Conservation (phyloP, 2,797 vertebrate species). For the Trachurus trachurus region DNA sequence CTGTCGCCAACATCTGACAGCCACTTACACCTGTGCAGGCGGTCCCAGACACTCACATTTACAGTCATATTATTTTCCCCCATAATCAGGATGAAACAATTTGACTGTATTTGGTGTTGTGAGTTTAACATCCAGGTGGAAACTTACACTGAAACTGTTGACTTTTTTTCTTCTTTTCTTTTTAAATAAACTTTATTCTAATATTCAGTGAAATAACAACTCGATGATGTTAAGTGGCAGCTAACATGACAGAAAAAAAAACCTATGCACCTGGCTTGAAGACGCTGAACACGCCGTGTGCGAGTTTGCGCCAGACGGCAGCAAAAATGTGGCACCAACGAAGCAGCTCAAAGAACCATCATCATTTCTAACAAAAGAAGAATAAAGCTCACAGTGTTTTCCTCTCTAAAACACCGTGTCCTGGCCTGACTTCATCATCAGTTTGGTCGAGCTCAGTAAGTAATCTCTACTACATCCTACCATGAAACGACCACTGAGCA, state of each 20-base stretch:
- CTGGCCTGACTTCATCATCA: slow-evolving; percentile 13
- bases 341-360: background rate
- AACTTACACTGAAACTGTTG: too few species aligned
- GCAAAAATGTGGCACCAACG: background rate
- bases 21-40: slow-evolving; percentile 57
- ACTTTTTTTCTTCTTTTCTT: too few species aligned
- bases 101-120: background rate
- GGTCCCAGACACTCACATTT: slow-evolving; percentile 45
- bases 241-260: background rate
- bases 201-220: background rate
- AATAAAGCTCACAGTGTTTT: background rate
- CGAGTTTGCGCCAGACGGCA: background rate
- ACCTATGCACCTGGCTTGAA: background rate
- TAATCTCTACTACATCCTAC: slow-evolving; percentile 17
- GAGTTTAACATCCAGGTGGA: background rate
- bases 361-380: background rate
- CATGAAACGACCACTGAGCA: slow-evolving; percentile 29
- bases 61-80: slow-evolving; percentile 23
- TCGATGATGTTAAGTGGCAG: background rate
- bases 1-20: slow-evolving; percentile 72
- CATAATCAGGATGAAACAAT: background rate
- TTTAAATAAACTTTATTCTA: background rate
- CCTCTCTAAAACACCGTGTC: background rate
- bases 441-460: slow-evolving; percentile 17
- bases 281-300: background rate